These are phyloP conservation scores for Pterocles orientalis DNA, from an alignment of 2,113 vertebrate species.

Conservation along the genomic window DNA sequence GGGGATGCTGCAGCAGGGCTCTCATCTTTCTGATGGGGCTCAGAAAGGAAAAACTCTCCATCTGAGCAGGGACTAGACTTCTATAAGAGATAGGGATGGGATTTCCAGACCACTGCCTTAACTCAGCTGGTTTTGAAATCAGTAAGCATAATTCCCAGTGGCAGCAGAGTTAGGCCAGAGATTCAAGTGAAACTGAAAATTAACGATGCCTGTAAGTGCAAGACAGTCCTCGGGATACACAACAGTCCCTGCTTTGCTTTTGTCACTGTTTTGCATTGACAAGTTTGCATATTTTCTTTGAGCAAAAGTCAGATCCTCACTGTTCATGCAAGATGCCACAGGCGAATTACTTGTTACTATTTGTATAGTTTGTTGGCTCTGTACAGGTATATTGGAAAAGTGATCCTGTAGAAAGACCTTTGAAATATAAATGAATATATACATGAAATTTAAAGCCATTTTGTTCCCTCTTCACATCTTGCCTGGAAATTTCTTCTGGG, in stretches of 20 bases:
- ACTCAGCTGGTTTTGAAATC: neutral
- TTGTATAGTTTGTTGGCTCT: neutral
- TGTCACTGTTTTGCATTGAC: neutral
- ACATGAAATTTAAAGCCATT: neutral
- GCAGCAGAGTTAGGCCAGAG: neutral
- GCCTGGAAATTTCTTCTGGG: neutral
- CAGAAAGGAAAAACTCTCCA: neutral
- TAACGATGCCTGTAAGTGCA: neutral
- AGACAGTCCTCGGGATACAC: neutral
- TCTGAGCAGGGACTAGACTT: neutral
- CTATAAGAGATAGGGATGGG: neutral
- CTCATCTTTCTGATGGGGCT: neutral
- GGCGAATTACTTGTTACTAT: neutral
- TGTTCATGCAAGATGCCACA: neutral
- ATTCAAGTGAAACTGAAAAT: neutral
- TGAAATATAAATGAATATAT: neutral
- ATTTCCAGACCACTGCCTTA: slow-evolving; percentile 14
- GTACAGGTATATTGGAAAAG: neutral
- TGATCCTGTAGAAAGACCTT: neutral
- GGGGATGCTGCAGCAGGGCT: neutral
- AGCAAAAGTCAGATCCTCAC: neutral
- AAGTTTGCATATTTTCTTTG: neutral
- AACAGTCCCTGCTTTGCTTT: neutral
- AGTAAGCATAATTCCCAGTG: neutral
- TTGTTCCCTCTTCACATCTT: neutral